Evolutionary conservation across 2,888 invertebrate genomes (phyloP).

Genomic region (Metalampra italica): DNA sequence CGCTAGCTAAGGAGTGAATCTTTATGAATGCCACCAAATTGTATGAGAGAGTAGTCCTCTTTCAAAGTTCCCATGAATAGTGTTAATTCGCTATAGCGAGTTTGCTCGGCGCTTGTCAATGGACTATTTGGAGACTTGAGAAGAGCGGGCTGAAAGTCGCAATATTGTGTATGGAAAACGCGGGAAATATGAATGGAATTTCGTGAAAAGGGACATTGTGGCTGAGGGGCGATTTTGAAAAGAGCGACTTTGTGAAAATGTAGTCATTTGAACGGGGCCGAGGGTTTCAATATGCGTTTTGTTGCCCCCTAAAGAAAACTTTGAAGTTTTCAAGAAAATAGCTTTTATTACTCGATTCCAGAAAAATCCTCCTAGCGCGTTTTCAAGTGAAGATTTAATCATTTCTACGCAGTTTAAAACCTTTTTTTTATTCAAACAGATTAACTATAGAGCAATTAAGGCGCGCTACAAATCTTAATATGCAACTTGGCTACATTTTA

Average conservation of each 20-base stretch:
- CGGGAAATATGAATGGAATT: conserved; percentile 67
- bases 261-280: background rate
- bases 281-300: background rate
- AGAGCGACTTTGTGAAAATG: conserved; percentile 22
- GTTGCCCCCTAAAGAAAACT: too few species aligned
- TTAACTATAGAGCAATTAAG: too few species aligned
- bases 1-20: conserved; percentile 72
- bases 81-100: conserved; percentile 78
- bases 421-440: too few species aligned
- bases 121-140: conserved; percentile 71
- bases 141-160: conserved; percentile 48
- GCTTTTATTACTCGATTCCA: too few species aligned
- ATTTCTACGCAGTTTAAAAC: too few species aligned
- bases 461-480: too few species aligned
- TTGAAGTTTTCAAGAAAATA: too few species aligned
- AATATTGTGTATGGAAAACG: conserved; percentile 75
- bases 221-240: conserved; percentile 54
- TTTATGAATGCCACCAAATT: conserved; percentile 79
- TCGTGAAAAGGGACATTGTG: conserved; percentile 42
- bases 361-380: too few species aligned
- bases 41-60: conserved; percentile 78
- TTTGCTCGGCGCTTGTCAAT: conserved; percentile 74
- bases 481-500: too few species aligned
- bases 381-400: too few species aligned
- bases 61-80: conserved; percentile 77